Evolutionary conservation across 2,113 vertebrate species (phyloP), one percentile per base, ranked within the genome.

Genomic region (Gambusia holbrooki): DNA sequence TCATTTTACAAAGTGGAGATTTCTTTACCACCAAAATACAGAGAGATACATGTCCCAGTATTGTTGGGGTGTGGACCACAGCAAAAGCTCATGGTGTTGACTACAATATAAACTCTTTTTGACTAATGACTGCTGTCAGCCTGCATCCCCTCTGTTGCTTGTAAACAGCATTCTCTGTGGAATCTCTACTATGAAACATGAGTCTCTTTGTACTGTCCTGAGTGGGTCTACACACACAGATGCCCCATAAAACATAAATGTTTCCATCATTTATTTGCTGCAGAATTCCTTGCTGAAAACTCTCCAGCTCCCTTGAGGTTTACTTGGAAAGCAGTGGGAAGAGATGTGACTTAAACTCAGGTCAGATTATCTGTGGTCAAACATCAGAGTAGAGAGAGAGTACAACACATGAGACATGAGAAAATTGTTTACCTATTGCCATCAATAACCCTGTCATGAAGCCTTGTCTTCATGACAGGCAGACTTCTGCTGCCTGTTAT

Each of bases 201-300:
- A 68, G 80, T 79, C 76, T 35, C 79, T 29, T 17, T 66, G 79
- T 68, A 33, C 71, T 48, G 68, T 66, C 76, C 73, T 76, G 73
- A 45, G 84, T 65, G 22, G 10, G 67, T 28, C 48, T 11, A 14
- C 48, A 58, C 14, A 63, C 35, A 37, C 33, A 25, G 5, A 9
- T 1, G 7, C 37, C 60, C 19, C 3, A 45, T 60, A 35, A 67
- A 58, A 54, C 60, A 33, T 13, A 45, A 42, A 81, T 33, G 12
- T 85, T 89, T 89, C 80, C 88, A 77, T 80, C 64, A 27, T 37
- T 72, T 72, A 60, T 71, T 63, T 63, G 22, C 32, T 58, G 62
- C 40, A 67, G 66, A 66, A 69, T 72, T 66, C 27, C 76, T 81
- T 12, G 13, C 71, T 77, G 81, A 69, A 83, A 60, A 40, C 35